Evolutionary conservation across 2,888 invertebrate species (phyloP), one percentile per base, ranked within the genome.

Genomic region (Drosophila atripex): DNA sequence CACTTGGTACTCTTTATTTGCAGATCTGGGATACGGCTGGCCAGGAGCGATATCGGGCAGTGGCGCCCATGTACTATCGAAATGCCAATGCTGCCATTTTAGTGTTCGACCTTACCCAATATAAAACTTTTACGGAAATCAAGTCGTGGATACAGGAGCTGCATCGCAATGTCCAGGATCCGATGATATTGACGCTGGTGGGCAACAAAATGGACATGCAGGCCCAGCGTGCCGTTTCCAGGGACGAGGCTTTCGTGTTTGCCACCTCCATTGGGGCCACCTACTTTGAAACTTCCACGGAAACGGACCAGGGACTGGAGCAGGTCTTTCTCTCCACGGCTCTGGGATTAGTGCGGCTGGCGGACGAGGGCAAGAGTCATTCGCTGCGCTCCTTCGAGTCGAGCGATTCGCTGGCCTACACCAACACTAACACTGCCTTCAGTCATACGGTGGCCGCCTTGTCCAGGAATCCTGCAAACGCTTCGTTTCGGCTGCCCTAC

Each of bases 61-160:
- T 98, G 95, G 97, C 97, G 0, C 98, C 98, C 7, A 97, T 98
- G 97, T 98, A 98, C 90, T 98, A 98, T 90, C 93, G 98, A 54
- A 97, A 97, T 89, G 96, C 97, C 0, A 97, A 97, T 90, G 97
- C 97, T 0, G 98, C 98, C 0, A 93, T 98, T 51, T 92, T 98
- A 50, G 95, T 97, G 0, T 98, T 95, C 89, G 98, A 98, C 90
- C 94, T 98, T 71, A 96, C 97, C 3, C 94, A 95, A 70, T 92
- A 93, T 46, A 93, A 93, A 68, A 95, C 95, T 59, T 98, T 97
- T 89, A 92, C 93, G 3, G 95, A 95, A 69, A 95, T 97, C 77
- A 96, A 97, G 91, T 93, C 93, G n/a, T 98, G 97, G 98, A 96
- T 97, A 2, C 94, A 94, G 86, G 97, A 96, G 88, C 88, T 96